phyloP scores from a whole-genome alignment of 2,113 vertebrate genomes.

The pig (Sus scrofa) region T2T-Sscrofa CM000822.6:14621501-14622000 shows the following conservation, averaged over 20 bases:
- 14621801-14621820: neutral
- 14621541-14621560: neutral
- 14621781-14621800: neutral
- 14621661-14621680: neutral
- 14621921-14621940: neutral
- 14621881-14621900: neutral
- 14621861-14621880: neutral
- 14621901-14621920: constrained; percentile 18
- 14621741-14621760: neutral
- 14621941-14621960: neutral
- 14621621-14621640: neutral
- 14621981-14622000: constrained; percentile 43
- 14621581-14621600: neutral
- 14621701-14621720: neutral
- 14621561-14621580: neutral
- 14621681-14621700: neutral
- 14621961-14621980: neutral
- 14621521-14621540: neutral
- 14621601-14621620: neutral
- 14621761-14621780: neutral
- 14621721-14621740: neutral
- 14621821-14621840: neutral
- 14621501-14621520: no score
- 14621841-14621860: neutral
- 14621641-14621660: neutral